Conservation (phyloP, 2,888 invertebrate species). For the Onthophagus sagittarius region DNA sequence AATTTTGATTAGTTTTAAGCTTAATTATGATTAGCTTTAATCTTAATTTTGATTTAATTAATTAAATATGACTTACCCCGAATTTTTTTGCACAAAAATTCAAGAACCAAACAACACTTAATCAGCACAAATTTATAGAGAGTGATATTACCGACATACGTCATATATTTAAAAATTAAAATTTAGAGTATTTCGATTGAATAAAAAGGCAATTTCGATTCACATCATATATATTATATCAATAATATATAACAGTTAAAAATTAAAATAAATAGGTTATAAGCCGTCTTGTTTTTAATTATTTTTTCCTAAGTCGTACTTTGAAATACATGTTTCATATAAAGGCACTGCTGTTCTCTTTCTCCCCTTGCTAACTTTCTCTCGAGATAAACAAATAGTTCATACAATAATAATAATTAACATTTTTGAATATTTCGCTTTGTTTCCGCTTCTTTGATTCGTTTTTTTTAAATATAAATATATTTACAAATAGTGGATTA, state of each 20-base stretch:
- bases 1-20: too few species aligned
- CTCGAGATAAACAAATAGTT: constrained; percentile 21
- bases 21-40: too few species aligned
- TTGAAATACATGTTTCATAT: constrained; percentile 18
- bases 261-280: constrained; percentile 16
- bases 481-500: background rate
- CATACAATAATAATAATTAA: constrained; percentile 23
- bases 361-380: constrained; percentile 21
- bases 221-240: constrained; percentile 29
- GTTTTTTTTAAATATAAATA: background rate
- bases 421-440: constrained; percentile 26
- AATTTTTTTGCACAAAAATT: too few species aligned
- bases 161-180: too few species aligned
- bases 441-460: constrained; percentile 13
- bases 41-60: too few species aligned
- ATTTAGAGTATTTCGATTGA: too few species aligned
- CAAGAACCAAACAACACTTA: too few species aligned
- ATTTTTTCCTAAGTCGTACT: constrained; percentile 2
- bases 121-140: too few species aligned
- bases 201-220: constrained; percentile 24
- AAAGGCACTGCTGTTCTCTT: constrained; percentile 31
- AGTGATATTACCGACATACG: too few species aligned
- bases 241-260: constrained; percentile 11
- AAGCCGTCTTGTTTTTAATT: constrained; percentile 25
- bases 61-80: too few species aligned